phyloP scores from a whole-genome alignment of 1,140 invertebrate genomes.

The Papilio xuthus region DNA sequence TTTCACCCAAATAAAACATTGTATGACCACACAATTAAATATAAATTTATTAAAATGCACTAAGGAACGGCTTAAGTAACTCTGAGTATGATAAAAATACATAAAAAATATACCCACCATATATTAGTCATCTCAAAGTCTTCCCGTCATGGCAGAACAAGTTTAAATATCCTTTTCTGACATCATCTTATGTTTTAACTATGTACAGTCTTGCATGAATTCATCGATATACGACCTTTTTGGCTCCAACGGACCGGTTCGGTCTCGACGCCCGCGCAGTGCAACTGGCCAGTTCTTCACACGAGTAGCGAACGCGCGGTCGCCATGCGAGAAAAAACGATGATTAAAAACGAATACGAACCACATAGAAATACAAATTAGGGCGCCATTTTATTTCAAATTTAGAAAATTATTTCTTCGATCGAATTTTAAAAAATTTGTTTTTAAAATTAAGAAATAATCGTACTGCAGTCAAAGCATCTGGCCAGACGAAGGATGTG shows the following conservation, averaged over 20 bases:
- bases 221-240: conserved; percentile 58
- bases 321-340: conserved; percentile 72
- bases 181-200: conserved; percentile 51
- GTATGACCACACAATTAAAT: no score
- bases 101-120: neutral
- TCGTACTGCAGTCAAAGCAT: conserved; percentile 49
- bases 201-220: conserved; percentile 49
- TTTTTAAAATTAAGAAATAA: conserved; percentile 46
- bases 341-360: conserved; percentile 65
- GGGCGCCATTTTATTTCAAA: conserved; percentile 37
- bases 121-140: conserved; percentile 44
- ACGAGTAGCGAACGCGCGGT: conserved; percentile 63
- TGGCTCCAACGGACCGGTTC: conserved; percentile 49
- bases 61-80: neutral
- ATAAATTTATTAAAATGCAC: no score
- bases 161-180: conserved; percentile 62
- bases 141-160: conserved; percentile 61
- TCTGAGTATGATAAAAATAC: neutral
- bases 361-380: conserved; percentile 48
- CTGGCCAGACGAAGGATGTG: conserved; percentile 69
- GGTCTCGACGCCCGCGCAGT: conserved; percentile 44
- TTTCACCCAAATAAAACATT: neutral
- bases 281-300: conserved; percentile 56
- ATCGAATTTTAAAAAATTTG: conserved; percentile 35
- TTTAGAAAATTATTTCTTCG: conserved; percentile 26